These are phyloP conservation scores for Tolypeutes matacus DNA, from an alignment of 2,797 vertebrate species.

Conservation along the genomic window DNA sequence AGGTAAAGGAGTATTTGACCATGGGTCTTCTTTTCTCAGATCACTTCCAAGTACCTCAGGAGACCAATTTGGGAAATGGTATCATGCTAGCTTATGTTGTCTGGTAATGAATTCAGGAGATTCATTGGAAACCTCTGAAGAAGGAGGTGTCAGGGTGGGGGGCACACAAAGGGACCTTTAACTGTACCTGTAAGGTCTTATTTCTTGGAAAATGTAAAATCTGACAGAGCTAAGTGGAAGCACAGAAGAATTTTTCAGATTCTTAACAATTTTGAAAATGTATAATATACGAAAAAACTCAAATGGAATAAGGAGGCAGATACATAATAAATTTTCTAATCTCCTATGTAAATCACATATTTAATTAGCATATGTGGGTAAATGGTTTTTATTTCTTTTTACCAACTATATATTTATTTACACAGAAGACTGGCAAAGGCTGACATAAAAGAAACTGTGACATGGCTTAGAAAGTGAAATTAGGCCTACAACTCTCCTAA, in stretches of 20 bases:
- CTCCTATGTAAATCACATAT: not conserved
- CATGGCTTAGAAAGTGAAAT: conserved; percentile 17
- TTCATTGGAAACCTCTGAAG: not conserved
- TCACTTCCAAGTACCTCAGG: conserved; percentile 1
- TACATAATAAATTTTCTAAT: not conserved
- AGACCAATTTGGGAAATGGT: not conserved
- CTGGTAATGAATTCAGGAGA: conserved; percentile 38
- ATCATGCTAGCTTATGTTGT: conserved; percentile 23
- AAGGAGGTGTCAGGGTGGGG: not conserved
- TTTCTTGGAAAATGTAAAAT: conserved; percentile 38
- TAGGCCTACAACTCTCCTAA: not conserved
- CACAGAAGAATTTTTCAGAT: not conserved
- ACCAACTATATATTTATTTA: conserved; percentile 44
- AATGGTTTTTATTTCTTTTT: conserved; percentile 40
- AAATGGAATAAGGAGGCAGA: not conserved
- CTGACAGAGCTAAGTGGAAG: conserved; percentile 1
- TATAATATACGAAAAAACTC: not conserved
- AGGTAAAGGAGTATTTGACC: not conserved
- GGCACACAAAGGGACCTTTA: not conserved
- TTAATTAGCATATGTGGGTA: conserved; percentile 7
- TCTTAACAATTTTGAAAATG: conserved; percentile 16
- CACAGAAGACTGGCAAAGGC: conserved; percentile 2
- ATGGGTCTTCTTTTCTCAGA: conserved; percentile 23
- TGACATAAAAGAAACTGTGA: not conserved
- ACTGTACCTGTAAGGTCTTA: not conserved